Percentiles rank a stretch among this genome's conserved stretches.
Conservation (phyloP, 2,888 invertebrate species). For the Spodoptera picta region DNA sequence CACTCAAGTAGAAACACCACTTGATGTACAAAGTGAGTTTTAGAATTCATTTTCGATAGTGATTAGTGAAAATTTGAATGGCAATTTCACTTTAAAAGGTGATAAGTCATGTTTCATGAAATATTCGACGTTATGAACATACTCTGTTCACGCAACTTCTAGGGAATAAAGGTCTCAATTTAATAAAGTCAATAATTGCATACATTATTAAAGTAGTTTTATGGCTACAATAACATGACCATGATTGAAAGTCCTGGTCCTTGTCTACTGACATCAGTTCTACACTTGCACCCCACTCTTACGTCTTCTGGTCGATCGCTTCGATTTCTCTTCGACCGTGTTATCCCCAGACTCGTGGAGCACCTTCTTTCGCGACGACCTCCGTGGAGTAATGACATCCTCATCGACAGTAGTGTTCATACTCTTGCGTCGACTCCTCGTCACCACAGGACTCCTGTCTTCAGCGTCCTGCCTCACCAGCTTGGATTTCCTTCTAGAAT, state of each 20-base stretch:
- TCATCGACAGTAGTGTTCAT: constrained; percentile 50
- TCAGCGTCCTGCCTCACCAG: constrained; percentile 70
- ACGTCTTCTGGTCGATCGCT: constrained; percentile 57
- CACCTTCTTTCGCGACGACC: constrained; percentile 59
- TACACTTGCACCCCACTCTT: constrained; percentile 44
- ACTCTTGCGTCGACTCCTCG: constrained; percentile 72
- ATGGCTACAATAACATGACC: constrained; percentile 1
- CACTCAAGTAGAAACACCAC: too few species aligned
- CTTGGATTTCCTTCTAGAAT: constrained; percentile 59
- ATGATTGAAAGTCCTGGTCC: neutral
- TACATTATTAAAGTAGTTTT: neutral
- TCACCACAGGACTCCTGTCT: constrained; percentile 64
- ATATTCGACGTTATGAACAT: too few species aligned
- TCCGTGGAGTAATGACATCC: constrained; percentile 44
- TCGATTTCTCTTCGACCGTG: constrained; percentile 51
- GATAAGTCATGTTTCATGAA: too few species aligned
- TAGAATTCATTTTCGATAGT: too few species aligned
- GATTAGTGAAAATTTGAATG: too few species aligned
- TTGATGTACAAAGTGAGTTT: too few species aligned
- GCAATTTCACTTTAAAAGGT: too few species aligned
- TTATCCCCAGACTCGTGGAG: constrained; percentile 60
- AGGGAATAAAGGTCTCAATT: too few species aligned
- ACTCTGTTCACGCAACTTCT: too few species aligned
- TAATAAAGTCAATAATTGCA: neutral
- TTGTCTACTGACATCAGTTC: constrained; percentile 3